Base-by-base conservation (phyloP, 2,888 invertebrate species). In the Drosophila pegasa region DNA sequence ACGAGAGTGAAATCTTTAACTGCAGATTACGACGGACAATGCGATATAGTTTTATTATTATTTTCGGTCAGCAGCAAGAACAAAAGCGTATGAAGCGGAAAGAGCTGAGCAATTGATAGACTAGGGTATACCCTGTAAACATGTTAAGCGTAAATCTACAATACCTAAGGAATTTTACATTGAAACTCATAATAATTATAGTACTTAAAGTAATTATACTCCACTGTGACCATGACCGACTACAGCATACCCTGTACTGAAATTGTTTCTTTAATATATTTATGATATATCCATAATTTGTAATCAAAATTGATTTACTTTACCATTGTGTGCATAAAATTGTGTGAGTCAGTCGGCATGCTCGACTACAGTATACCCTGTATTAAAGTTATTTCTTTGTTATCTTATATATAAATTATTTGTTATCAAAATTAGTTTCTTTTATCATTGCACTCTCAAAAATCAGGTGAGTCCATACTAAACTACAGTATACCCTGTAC, bases 1-100 rank as follows among this genome's bases (percentile, higher is more conserved):
- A 63, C 55, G 55, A 64, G 64, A 64, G 64, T 64, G 64, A 64
- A 64, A 64, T 64, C 64, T 54, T 27, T 16, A 27, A 20, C 45
- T 38, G 31, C n/a, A n/a, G 41, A 62, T 50, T 63, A 37, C 35
- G 57, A 18, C n/a, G 38, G 35, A 22, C 35, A 59, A 38, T 31
- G 45, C 54, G 64, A 18, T 27, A 16, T 16, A n/a, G 18, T 51
- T 55, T 40, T 10, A 25, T 27, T 5, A 16, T 5, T 45, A 27
- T 16, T 16, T 10, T 9, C 3, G 6, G 22, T 9, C 10, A 18
- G 31, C 16, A 10, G 3, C 12, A 22, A 58, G 37, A 58, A 58
- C 51, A 31, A 29, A 25, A 33, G 40, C 16, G 16, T 7, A 18
- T 16, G 20, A 4, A 4, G 58, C n/a, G 14, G 9, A 14, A 12